A percentile compares a stretch with the other conserved stretches of the same genome.
phyloP scores from a whole-genome alignment of 2,797 vertebrate genomes.

The Taenioides sp. region DNA sequence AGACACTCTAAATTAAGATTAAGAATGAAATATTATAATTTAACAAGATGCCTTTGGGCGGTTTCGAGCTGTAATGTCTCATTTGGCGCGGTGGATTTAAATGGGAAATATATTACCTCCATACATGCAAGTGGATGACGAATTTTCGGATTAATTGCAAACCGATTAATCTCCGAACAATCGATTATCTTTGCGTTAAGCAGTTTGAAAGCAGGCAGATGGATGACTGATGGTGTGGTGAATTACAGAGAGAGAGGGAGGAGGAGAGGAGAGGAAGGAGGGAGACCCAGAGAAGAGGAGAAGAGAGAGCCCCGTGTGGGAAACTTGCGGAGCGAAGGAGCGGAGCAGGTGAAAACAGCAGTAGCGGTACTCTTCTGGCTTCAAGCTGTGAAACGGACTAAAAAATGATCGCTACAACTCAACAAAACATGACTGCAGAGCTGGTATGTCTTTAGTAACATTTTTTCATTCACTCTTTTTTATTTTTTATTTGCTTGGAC shows the following conservation, averaged over 20 bases:
- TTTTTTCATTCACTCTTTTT: constrained; percentile 12
- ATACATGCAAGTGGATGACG: constrained; percentile 9
- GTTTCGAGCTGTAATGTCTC: not conserved
- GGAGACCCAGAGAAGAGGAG: constrained; percentile 16
- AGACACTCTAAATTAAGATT: too few relatives aligned
- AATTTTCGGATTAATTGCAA: constrained; percentile 16
- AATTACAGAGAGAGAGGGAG: constrained; percentile 11
- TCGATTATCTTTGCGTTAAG: constrained; percentile 41
- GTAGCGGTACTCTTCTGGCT: constrained; percentile 45
- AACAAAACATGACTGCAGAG: constrained; percentile 83
- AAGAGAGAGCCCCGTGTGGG: constrained; percentile 24
- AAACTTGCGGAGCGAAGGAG: constrained; percentile 65
- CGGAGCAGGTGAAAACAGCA: constrained; percentile 53
- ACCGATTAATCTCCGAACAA: constrained; percentile 50
- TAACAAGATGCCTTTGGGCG: too few relatives aligned
- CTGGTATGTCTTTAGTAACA: constrained; percentile 68
- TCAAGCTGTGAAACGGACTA: constrained; percentile 47
- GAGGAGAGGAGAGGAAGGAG: not conserved
- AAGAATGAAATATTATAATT: too few relatives aligned
- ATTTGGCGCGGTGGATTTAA: not conserved
- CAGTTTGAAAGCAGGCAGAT: constrained; percentile 33
- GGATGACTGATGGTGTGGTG: constrained; percentile 13
- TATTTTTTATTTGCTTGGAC: constrained; percentile 3
- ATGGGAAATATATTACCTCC: not conserved
- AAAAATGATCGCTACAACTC: constrained; percentile 85